Conservation (phyloP, 2,797 vertebrate genomes). For the Takifugu rubripes region DNA sequence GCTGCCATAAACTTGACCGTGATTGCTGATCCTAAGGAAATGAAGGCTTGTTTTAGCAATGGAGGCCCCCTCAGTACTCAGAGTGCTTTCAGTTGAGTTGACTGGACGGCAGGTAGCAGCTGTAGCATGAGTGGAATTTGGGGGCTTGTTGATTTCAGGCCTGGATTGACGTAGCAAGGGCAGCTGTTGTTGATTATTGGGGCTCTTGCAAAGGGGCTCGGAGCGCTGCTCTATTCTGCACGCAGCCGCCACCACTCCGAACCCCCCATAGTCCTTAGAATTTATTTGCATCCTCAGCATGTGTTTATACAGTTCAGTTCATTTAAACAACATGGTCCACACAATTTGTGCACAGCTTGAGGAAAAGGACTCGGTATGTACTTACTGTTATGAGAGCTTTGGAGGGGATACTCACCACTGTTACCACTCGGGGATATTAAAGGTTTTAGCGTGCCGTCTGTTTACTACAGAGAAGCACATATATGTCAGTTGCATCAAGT, state of each 20-base stretch:
- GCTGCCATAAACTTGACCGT: conserved; percentile 20
- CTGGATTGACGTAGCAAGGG: conserved; percentile 64
- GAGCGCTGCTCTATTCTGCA: conserved; percentile 51
- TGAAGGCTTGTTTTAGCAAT: conserved; percentile 20
- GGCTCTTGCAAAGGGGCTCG: conserved; percentile 70
- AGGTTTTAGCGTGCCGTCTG: conserved; percentile 5
- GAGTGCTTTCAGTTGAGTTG: conserved; percentile 33
- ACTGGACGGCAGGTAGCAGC: conserved; percentile 70
- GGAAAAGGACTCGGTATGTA: conserved; percentile 19
- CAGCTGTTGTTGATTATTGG: conserved; percentile 78
- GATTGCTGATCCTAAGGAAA: conserved; percentile 37
- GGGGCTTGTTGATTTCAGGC: conserved; percentile 68
- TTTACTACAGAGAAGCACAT: conserved; percentile 13
- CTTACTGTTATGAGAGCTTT: conserved; percentile 26
- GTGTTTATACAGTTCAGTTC: conserved; percentile 41
- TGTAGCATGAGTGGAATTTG: conserved; percentile 72
- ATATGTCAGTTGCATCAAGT: conserved; percentile 22
- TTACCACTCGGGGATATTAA: conserved; percentile 24
- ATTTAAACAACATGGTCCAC: conserved; percentile 47
- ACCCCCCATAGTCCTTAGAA: conserved; percentile 33
- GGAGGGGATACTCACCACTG: conserved; percentile 17
- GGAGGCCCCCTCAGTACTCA: conserved; percentile 16
- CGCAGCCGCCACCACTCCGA: conserved; percentile 47
- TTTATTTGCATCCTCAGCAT: conserved; percentile 64
- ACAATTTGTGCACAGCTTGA: conserved; percentile 33